A percentile compares a stretch with the other conserved stretches of the same genome.
phyloP scores from a whole-genome alignment of 2,888 invertebrate species.

The Conops quadrifasciatus region DNA sequence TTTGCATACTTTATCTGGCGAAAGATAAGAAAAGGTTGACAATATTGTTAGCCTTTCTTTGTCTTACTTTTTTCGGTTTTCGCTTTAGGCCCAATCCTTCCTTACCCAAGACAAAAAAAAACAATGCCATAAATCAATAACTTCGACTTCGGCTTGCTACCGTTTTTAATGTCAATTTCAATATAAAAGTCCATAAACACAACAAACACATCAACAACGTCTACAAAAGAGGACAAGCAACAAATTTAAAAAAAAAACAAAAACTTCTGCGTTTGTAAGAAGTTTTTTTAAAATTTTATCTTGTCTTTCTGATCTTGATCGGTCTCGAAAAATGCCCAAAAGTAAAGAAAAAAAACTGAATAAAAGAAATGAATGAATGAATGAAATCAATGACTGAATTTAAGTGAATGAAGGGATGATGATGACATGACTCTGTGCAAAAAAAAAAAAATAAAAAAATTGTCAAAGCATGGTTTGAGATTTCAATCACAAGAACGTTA shows the following conservation, averaged over 20 bases:
- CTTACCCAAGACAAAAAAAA: background rate
- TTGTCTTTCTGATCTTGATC: background rate
- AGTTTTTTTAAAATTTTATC: slow-evolving; percentile 1
- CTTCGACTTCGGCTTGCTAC: background rate
- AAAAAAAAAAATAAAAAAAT: too few species aligned
- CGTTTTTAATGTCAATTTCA: slow-evolving; percentile 7
- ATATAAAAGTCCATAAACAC: slow-evolving; percentile 14
- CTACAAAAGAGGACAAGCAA: background rate
- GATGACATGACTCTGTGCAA: too few species aligned
- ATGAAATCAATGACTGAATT: too few species aligned
- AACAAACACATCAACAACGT: background rate
- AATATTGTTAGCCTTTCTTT: background rate
- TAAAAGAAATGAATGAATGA: background rate
- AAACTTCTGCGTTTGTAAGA: background rate
- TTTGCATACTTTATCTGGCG: background rate
- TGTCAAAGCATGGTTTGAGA: too few species aligned
- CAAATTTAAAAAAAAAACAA: background rate
- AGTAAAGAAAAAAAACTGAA: background rate
- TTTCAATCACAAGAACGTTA: too few species aligned
- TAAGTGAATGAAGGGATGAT: background rate
- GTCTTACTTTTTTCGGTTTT: background rate
- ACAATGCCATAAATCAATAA: slow-evolving; percentile 12
- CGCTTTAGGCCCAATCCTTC: background rate
- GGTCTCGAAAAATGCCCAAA: background rate
- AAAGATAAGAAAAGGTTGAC: background rate